Evolutionary conservation across 2,888 invertebrate species (phyloP).

Genomic region (Agrochola lychnidis): DNA sequence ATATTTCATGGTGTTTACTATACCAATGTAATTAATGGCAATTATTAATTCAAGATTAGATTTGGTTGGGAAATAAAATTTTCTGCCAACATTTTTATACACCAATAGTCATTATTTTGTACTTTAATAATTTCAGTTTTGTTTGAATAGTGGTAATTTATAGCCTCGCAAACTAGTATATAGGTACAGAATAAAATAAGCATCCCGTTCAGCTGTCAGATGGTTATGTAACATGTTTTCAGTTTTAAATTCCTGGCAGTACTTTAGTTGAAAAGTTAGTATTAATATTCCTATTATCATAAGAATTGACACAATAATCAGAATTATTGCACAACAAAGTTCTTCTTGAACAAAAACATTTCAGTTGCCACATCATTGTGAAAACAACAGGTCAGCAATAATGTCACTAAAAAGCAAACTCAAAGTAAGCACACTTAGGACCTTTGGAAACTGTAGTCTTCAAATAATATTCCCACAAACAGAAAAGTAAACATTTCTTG

Average conservation of each 20-base stretch:
- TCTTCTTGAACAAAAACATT: background rate
- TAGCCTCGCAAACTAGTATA: background rate
- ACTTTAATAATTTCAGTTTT: conserved; percentile 14
- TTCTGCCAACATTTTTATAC: conserved; percentile 8
- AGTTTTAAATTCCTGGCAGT: background rate
- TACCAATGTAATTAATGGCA: conserved; percentile 28
- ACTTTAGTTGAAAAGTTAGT: background rate
- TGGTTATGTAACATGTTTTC: conserved; percentile 38
- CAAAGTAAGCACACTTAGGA: conserved; percentile 23
- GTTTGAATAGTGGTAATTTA: conserved; percentile 15
- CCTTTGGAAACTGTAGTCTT: background rate
- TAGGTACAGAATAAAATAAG: conserved; percentile 3
- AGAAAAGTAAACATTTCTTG: conserved; percentile 14
- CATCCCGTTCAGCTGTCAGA: background rate
- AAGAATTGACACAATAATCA: background rate
- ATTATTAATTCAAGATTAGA: conserved; percentile 41
- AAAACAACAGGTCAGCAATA: background rate
- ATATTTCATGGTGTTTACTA: conserved; percentile 30
- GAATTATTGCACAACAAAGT: conserved; percentile 14
- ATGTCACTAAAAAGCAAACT: conserved; percentile 13
- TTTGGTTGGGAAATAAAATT: conserved; percentile 28
- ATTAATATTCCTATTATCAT: background rate
- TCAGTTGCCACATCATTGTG: background rate
- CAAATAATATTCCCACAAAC: background rate
- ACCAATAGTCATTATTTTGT: conserved; percentile 13